A percentile compares a stretch with the other conserved stretches of the same genome.
These are phyloP conservation scores for Paratrypauchen microcephalus DNA, from an alignment of 2,797 vertebrate genomes.

Conservation along the genomic window DNA sequence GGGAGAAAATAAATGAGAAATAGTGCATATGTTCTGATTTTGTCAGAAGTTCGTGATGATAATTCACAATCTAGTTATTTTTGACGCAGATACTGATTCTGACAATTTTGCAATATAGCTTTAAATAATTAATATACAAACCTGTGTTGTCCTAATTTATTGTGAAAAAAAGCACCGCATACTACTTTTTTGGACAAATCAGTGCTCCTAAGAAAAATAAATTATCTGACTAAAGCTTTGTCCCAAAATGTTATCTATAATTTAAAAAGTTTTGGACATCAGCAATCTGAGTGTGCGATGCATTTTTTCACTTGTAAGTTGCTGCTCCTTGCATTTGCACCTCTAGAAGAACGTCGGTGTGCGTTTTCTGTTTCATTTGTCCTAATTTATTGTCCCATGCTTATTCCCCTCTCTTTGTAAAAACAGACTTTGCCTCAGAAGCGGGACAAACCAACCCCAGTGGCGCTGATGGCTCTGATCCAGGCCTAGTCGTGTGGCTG, in stretches of 20 bases:
- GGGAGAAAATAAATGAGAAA: not conserved
- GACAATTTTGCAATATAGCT: not conserved
- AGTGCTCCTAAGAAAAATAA: no score
- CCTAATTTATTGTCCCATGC: constrained; percentile 24
- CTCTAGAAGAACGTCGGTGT: no score
- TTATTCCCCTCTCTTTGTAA: constrained; percentile 7
- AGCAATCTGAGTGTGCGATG: no score
- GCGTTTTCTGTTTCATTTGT: not conserved
- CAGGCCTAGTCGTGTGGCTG: constrained; percentile 88
- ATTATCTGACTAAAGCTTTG: no score
- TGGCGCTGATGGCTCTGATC: constrained; percentile 81
- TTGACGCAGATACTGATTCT: not conserved
- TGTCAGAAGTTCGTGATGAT: not conserved
- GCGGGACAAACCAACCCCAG: constrained; percentile 68
- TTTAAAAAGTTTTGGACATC: no score
- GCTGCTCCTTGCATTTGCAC: no score
- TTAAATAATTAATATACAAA: constrained; percentile 6
- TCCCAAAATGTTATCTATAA: no score
- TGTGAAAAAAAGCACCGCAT: not conserved
- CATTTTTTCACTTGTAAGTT: no score
- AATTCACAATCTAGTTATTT: not conserved
- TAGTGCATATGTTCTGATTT: not conserved
- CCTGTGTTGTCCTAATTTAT: constrained; percentile 17
- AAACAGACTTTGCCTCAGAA: constrained; percentile 52
- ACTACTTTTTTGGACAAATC: no score